Evolutionary conservation across 2,113 vertebrate species (phyloP).

Genomic region (Emydocephalus ijimae): DNA sequence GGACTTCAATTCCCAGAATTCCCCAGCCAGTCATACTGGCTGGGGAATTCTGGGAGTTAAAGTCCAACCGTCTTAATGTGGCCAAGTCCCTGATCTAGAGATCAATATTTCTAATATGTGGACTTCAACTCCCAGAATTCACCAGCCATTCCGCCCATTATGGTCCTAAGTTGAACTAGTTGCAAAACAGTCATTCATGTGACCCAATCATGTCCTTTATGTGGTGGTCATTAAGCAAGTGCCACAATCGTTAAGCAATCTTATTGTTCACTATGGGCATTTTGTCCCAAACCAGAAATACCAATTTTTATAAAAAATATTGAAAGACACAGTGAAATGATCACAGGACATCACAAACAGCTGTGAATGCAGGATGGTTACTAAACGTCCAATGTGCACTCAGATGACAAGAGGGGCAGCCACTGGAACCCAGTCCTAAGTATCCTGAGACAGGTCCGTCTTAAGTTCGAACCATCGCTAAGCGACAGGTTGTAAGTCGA

Average conservation of each 20-base stretch:
- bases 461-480: too few species aligned
- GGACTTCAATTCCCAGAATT: too few species aligned
- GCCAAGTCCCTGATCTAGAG: neutral
- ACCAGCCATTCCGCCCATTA: neutral
- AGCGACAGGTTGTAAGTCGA: too few species aligned
- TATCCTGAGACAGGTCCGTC: too few species aligned
- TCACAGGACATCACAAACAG: too few species aligned
- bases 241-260: neutral
- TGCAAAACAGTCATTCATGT: neutral
- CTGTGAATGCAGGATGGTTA: too few species aligned
- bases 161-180: neutral
- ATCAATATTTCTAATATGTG: neutral
- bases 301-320: neutral
- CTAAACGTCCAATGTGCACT: too few species aligned
- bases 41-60: too few species aligned
- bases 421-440: too few species aligned
- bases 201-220: neutral
- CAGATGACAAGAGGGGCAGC: too few species aligned
- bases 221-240: neutral
- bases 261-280: neutral
- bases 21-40: too few species aligned
- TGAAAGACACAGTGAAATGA: neutral
- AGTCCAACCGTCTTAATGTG: neutral
- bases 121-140: neutral
- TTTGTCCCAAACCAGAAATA: neutral